Conservation (phyloP, 2,888 invertebrate species). For the Campaea margaritaria region DNA sequence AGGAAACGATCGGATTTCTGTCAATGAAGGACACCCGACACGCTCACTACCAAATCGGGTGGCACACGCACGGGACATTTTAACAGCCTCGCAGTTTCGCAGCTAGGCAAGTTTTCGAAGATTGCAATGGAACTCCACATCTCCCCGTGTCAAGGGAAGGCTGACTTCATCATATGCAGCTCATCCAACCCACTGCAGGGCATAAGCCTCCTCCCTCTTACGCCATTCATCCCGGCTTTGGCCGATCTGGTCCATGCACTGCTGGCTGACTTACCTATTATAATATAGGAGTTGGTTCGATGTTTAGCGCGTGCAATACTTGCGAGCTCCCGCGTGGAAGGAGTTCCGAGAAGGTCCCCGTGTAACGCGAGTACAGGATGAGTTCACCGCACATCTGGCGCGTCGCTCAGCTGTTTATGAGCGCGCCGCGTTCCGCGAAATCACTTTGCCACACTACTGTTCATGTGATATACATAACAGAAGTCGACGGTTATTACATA, state of each 20-base stretch:
- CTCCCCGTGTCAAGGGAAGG: no score
- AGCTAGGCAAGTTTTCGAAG: not conserved
- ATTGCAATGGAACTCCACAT: no score
- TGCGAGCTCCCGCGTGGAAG: not conserved
- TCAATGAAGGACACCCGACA: slow-evolving; percentile 24
- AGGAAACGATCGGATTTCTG: slow-evolving; percentile 31
- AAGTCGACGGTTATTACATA: not conserved
- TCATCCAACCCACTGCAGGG: no score
- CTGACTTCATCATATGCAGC: no score
- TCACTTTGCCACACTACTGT: slow-evolving; percentile 19
- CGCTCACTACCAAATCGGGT: slow-evolving; percentile 1
- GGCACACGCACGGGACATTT: slow-evolving; percentile 1
- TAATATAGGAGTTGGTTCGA: no score
- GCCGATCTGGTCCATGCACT: no score
- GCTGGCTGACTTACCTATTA: no score
- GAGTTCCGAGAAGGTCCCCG: not conserved
- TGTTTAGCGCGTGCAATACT: no score
- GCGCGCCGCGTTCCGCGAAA: slow-evolving; percentile 16
- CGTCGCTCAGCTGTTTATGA: slow-evolving; percentile 24
- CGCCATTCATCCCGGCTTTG: no score
- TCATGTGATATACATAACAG: not conserved
- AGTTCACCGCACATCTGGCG: slow-evolving; percentile 30
- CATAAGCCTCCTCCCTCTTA: no score
- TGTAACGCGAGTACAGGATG: slow-evolving; percentile 12
- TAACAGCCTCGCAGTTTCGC: no score